These are phyloP conservation scores for Antitype chi DNA, from an alignment of 2,888 invertebrate species.

Conservation along the genomic window DNA sequence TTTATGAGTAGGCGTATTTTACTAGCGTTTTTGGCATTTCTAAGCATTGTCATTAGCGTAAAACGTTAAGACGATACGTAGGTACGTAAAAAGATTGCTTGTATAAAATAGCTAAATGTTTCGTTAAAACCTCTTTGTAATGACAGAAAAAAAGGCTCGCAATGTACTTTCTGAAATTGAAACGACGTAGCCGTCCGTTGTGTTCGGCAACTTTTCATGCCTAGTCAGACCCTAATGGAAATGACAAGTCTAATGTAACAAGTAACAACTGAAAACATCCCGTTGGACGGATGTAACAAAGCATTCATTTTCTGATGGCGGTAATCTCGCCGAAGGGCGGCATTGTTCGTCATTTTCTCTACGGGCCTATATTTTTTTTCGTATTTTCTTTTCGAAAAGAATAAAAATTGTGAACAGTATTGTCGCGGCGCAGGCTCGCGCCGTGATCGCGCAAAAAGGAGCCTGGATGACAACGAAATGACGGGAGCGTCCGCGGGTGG, in stretches of 20 bases:
- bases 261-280: conserved; percentile 88
- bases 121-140: conserved; percentile 51
- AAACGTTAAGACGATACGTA: conserved; percentile 43
- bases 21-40: conserved; percentile 30
- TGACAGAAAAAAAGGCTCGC: conserved; percentile 58
- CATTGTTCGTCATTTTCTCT: conserved; percentile 89
- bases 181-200: conserved; percentile 76
- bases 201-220: conserved; percentile 82
- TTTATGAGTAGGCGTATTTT: conserved; percentile 42
- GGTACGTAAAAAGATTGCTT: conserved; percentile 44
- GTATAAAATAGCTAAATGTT: conserved; percentile 48
- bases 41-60: conserved; percentile 45
- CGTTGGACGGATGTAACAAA: conserved; percentile 87
- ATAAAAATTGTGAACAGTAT: conserved; percentile 89
- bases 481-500: conserved; percentile 87
- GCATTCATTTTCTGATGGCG: conserved; percentile 90
- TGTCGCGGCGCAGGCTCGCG: conserved; percentile 88
- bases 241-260: conserved; percentile 88
- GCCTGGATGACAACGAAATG: conserved; percentile 90
- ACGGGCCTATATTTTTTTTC: conserved; percentile 78
- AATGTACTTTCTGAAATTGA: conserved; percentile 75
- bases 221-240: conserved; percentile 82
- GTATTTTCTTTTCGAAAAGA: conserved; percentile 87
- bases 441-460: conserved; percentile 88
- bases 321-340: conserved; percentile 90